Evolutionary conservation across 2,888 invertebrate genomes (phyloP), one percentile per base, ranked within the genome.

Genomic region (Melitaea athalia): DNA sequence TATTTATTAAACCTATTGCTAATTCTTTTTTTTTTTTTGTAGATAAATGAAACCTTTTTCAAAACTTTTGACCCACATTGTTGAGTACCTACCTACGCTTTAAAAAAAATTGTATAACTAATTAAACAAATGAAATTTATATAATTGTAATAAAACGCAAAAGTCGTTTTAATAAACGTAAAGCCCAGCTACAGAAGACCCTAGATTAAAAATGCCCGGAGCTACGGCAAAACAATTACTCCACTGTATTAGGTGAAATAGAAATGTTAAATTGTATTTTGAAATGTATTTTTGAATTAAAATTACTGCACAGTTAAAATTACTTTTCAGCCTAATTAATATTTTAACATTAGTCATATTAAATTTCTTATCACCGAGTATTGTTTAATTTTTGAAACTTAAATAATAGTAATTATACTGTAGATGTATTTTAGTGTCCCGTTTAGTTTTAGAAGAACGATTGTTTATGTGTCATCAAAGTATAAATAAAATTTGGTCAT

Each of bases 151-250:
- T 15, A 6, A 24, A 59, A 17, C 42, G 43, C 43, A 59, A 43
- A 43, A 17, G 15, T 59, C 59, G 12, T 59, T 59, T 31, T 42
- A 43, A 43, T 17, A 59, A 43, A 59, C 17, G 43, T 55, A 33
- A 42, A 42, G 42, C n/a, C 43, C 43, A 59, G 59, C 42, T 42
- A 59, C 59, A 59, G 53, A 59, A 17, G 59, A 59, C 42, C 43
- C 43, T 59, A 59, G 59, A 59, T 59, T 59, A 59, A 59, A 59
- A 59, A 59, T 0, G 59, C 59, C 59, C 14, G 15, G 15, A 43
- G 59, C 59, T 42, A 43, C 43, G 43, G 59, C 11, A 5, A 59
- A 59, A 59, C 59, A 59, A 59, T 59, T 59, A 43, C 59, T 59
- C 43, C 6, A 24, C 17, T 59, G 24, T 59, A 59, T 59, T 45